phyloP scores from a whole-genome alignment of 23 tunicate species.

The Trididemnum nubilum region DNA sequence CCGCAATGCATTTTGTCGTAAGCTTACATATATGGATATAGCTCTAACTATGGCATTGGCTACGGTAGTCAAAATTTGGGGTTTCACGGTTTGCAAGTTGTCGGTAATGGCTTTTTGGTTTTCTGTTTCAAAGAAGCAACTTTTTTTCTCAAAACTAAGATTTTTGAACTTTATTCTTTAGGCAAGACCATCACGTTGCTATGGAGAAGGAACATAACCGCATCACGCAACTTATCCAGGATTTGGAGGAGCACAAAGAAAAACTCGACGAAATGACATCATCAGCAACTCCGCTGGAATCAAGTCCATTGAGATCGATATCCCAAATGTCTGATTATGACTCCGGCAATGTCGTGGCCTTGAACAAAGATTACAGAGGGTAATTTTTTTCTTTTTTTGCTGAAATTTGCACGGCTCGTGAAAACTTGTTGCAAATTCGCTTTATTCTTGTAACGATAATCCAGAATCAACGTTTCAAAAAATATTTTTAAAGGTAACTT shows the following conservation, averaged over 20 bases:
- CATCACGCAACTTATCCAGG: conserved; percentile 37
- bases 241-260: conserved; percentile 51
- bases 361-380: conserved; percentile 79
- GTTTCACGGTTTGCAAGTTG: no score
- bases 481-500: no score
- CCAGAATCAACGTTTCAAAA: no score
- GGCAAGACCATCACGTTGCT: conserved; percentile 53
- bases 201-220: conserved; percentile 18
- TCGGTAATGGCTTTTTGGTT: no score
- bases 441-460: background rate
- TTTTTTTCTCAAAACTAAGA: no score
- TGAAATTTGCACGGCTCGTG: no score
- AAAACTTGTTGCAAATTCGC: background rate
- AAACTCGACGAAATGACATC: conserved; percentile 33
- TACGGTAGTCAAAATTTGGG: no score
- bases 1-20: background rate
- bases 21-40: no score
- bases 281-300: conserved; percentile 30
- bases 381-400: background rate
- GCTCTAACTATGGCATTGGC: no score
- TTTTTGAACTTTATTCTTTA: conserved; percentile 11
- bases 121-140: no score
- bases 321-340: conserved; percentile 92
- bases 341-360: conserved; percentile 69
- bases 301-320: conserved; percentile 71